A percentile compares a stretch with the other conserved stretches of the same genome.
These are phyloP conservation scores for Corvus cornix DNA, from an alignment of 2,113 vertebrate species.

Conservation along the genomic window DNA sequence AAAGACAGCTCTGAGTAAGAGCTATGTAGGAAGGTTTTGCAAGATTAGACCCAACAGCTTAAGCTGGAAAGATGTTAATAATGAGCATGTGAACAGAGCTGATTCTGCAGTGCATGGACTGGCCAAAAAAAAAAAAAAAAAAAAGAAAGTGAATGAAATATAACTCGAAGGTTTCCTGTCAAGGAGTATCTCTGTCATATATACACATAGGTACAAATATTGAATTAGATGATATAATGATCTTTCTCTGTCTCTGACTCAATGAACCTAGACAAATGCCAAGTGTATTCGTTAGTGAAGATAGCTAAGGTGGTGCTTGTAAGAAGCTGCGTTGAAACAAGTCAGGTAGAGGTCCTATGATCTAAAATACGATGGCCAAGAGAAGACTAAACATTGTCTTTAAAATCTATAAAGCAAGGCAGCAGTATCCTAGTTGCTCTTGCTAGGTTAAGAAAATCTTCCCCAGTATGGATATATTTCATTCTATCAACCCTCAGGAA, in stretches of 20 bases:
- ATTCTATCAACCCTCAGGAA: background rate
- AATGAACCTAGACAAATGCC: background rate
- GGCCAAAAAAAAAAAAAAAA: background rate
- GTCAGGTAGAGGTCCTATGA: background rate
- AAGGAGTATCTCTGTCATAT: background rate
- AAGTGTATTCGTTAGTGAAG: background rate
- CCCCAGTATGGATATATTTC: background rate
- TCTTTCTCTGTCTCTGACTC: background rate
- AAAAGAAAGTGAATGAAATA: background rate
- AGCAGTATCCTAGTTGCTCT: background rate
- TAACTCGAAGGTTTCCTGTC: background rate
- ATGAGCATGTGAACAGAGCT: background rate
- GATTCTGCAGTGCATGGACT: background rate
- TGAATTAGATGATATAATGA: background rate
- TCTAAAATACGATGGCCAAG: background rate
- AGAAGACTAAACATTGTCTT: background rate
- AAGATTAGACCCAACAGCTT: background rate
- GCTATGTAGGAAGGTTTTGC: background rate
- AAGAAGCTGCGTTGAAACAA: background rate
- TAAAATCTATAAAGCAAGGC: background rate
- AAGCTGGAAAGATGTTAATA: background rate
- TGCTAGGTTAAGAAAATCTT: background rate
- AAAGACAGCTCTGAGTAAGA: slow-evolving; percentile 29
- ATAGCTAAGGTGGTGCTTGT: background rate
- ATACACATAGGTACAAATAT: background rate